phyloP scores from a whole-genome alignment of 2,113 vertebrate species.

The Hyperopisus bebe region DNA sequence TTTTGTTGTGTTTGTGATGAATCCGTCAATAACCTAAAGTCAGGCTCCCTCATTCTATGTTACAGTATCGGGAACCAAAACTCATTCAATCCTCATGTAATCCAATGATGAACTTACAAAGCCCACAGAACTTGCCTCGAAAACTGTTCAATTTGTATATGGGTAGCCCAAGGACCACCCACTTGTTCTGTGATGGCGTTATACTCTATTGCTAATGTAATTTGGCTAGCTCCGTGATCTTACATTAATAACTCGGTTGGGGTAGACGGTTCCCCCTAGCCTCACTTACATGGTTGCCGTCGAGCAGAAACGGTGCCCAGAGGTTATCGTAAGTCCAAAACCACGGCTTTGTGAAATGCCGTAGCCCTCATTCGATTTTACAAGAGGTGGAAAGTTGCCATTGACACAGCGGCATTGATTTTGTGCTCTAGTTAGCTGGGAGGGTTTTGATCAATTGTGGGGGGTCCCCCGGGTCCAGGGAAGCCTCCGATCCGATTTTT shows the following conservation, averaged over 20 bases:
- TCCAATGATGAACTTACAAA: background rate
- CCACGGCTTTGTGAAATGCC: background rate
- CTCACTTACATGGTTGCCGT: background rate
- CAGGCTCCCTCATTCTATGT: background rate
- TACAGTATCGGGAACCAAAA: background rate
- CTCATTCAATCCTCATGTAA: background rate
- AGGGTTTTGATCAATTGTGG: conserved; percentile 1
- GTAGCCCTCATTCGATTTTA: background rate
- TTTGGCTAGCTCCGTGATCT: background rate
- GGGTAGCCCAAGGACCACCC: background rate
- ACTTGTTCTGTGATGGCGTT: background rate
- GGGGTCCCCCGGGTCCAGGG: background rate
- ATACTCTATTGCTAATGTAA: background rate
- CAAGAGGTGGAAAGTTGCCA: background rate
- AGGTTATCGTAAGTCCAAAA: background rate
- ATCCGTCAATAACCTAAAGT: too few species aligned
- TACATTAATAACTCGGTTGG: background rate
- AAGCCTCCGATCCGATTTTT: background rate
- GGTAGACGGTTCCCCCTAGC: background rate
- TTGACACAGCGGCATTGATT: conserved; percentile 6
- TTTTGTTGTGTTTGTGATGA: too few species aligned
- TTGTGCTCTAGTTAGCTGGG: background rate
- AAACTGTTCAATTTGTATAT: background rate
- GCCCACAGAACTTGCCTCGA: background rate
- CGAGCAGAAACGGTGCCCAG: background rate